These are phyloP conservation scores for Crax fasciolata DNA, from an alignment of 2,797 vertebrate species.

Conservation along the genomic window DNA sequence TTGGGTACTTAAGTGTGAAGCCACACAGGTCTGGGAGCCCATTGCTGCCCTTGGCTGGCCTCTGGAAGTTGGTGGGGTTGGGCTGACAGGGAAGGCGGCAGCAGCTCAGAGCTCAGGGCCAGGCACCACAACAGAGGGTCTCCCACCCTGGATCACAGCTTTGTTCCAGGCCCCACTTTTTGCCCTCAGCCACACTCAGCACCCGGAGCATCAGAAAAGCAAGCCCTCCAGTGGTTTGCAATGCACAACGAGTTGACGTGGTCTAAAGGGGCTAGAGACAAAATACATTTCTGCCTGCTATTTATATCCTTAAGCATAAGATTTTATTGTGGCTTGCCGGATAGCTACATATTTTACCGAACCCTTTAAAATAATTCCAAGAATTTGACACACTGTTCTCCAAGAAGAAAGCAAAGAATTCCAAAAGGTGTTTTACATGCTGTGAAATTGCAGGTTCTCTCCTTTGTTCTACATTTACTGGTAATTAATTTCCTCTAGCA, in stretches of 20 bases:
- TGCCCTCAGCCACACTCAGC: neutral
- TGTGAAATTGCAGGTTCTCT: conserved; percentile 73
- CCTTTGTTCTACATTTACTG: conserved; percentile 77
- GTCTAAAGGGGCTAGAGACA: neutral
- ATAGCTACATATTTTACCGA: neutral
- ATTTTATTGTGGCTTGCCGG: conserved; percentile 18
- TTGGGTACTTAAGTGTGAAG: neutral
- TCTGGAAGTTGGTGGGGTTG: neutral
- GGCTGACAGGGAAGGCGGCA: neutral
- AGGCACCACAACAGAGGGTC: neutral
- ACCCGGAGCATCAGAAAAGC: neutral
- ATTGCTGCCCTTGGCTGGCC: neutral
- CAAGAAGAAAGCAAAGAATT: conserved; percentile 71
- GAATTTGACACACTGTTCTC: conserved; percentile 42
- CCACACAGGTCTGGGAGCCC: neutral
- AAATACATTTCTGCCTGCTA: conserved; percentile 34
- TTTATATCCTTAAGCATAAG: conserved; percentile 33
- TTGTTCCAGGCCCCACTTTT: neutral
- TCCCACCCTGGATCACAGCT: neutral
- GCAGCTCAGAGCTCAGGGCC: neutral
- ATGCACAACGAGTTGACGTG: neutral
- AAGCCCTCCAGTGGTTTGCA: neutral
- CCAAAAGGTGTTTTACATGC: conserved; percentile 72
- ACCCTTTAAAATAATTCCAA: conserved; percentile 65
- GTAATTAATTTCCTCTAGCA: conserved; percentile 77